Evolutionary conservation across 1,140 invertebrate genomes (phyloP).

Genomic region (Drosophila ironensis): DNA sequence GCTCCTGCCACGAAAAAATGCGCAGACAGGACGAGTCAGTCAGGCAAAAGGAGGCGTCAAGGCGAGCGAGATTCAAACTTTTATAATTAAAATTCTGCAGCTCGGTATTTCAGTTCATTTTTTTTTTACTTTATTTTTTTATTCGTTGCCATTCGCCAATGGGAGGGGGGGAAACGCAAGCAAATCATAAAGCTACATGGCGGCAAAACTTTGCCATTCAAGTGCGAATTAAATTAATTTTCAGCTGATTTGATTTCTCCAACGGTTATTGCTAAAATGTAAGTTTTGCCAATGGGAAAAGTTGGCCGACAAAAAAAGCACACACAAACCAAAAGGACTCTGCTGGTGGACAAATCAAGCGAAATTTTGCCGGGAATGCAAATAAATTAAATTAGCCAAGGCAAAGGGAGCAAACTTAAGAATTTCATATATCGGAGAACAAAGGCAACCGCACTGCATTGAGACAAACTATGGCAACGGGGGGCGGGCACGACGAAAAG

Average conservation of each 20-base stretch:
- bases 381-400: conserved; percentile 39
- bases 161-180: conserved; percentile 23
- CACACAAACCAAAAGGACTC: background rate
- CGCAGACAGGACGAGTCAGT: conserved; percentile 16
- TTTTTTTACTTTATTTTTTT: conserved; percentile 7
- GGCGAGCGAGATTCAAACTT: conserved; percentile 70
- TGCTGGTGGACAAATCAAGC: conserved; percentile 24
- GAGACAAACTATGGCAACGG: conserved; percentile 24
- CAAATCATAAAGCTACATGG: conserved; percentile 71
- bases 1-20: background rate
- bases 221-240: conserved; percentile 80
- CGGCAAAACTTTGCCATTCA: conserved; percentile 56
- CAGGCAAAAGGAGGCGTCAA: conserved; percentile 46
- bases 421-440: conserved; percentile 25
- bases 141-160: background rate
- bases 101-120: conserved; percentile 19
- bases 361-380: conserved; percentile 27
- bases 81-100: conserved; percentile 78
- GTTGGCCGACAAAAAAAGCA: conserved; percentile 9
- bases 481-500: conserved; percentile 7
- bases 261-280: conserved; percentile 52
- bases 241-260: conserved; percentile 72
- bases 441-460: conserved; percentile 19
- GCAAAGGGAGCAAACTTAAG: conserved; percentile 5
- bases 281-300: conserved; percentile 32